Percentiles rank a stretch among this genome's conserved stretches.
Conservation (phyloP, 2,888 invertebrate genomes). For the Aspidiotus destructor region DNA sequence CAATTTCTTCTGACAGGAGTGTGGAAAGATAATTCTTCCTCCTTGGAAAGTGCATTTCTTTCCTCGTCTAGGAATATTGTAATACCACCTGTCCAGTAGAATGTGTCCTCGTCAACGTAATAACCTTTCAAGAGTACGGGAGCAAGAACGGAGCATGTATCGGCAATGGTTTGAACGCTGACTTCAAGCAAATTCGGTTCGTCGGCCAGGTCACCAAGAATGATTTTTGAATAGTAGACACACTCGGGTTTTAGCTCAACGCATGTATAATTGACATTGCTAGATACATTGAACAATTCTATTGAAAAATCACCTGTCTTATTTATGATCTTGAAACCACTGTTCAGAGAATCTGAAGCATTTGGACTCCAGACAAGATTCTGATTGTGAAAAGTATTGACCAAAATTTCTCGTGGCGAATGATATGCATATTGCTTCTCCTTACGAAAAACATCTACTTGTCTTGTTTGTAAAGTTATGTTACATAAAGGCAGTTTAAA, state of each 20-base stretch:
- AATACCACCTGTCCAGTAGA: slow-evolving; percentile 13
- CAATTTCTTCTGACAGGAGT: neutral
- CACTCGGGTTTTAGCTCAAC: neutral
- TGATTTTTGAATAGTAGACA: slow-evolving; percentile 15
- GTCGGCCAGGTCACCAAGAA: neutral
- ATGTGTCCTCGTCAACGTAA: neutral
- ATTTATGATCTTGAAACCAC: slow-evolving; percentile 2
- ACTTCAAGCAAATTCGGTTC: slow-evolving; percentile 8
- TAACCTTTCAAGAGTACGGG: slow-evolving; percentile 12
- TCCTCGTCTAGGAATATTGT: slow-evolving; percentile 1
- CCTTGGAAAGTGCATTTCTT: slow-evolving; percentile 6
- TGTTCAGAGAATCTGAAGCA: neutral
- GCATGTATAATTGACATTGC: neutral
- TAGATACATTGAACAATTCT: neutral
- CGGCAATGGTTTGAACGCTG: neutral
- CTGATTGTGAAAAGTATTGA: neutral
- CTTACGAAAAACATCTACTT: neutral
- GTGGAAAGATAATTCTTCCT: slow-evolving; percentile 21
- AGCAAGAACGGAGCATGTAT: slow-evolving; percentile 15
- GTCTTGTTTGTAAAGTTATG: neutral
- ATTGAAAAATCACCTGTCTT: slow-evolving; percentile 8
- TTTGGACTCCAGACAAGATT: neutral
- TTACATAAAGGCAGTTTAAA: neutral
- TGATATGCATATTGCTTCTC: neutral
- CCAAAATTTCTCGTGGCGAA: neutral